Percentiles rank a stretch among this genome's conserved stretches.
These are phyloP conservation scores for Apotomis betuletana DNA, from an alignment of 2,888 invertebrate species.

Conservation along the genomic window DNA sequence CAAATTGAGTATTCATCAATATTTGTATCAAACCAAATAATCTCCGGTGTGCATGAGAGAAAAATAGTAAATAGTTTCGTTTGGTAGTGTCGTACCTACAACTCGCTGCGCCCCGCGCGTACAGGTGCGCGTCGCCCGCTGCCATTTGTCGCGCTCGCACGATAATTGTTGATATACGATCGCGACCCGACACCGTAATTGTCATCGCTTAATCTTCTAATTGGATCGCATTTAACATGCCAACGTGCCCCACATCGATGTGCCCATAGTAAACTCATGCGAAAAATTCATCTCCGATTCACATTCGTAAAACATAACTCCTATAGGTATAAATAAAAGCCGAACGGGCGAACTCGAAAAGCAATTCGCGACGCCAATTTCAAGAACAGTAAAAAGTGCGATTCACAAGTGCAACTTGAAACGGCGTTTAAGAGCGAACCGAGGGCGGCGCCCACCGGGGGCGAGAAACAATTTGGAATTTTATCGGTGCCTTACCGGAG, in stretches of 20 bases:
- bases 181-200: constrained; percentile 81
- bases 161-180: constrained; percentile 84
- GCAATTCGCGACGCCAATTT: constrained; percentile 80
- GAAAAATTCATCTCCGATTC: constrained; percentile 60
- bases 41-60: too few relatives aligned
- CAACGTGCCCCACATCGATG: constrained; percentile 68
- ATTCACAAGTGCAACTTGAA: constrained; percentile 83
- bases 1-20: too few relatives aligned
- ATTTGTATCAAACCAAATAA: too few relatives aligned
- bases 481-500: constrained; percentile 74
- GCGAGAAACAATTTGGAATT: constrained; percentile 83
- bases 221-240: constrained; percentile 83
- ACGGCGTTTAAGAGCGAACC: constrained; percentile 83
- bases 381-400: constrained; percentile 82
- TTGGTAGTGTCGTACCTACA: constrained; percentile 37
- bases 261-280: constrained; percentile 60
- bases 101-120: constrained; percentile 57
- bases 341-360: constrained; percentile 69
- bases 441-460: constrained; percentile 81
- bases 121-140: constrained; percentile 65
- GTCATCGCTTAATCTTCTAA: constrained; percentile 84
- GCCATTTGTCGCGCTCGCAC: constrained; percentile 81
- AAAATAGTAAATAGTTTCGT: neutral
- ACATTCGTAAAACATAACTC: constrained; percentile 58
- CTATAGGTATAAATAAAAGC: constrained; percentile 57